Base-by-base conservation (phyloP, 1,140 invertebrate species). In the Cephus cinctus region DNA sequence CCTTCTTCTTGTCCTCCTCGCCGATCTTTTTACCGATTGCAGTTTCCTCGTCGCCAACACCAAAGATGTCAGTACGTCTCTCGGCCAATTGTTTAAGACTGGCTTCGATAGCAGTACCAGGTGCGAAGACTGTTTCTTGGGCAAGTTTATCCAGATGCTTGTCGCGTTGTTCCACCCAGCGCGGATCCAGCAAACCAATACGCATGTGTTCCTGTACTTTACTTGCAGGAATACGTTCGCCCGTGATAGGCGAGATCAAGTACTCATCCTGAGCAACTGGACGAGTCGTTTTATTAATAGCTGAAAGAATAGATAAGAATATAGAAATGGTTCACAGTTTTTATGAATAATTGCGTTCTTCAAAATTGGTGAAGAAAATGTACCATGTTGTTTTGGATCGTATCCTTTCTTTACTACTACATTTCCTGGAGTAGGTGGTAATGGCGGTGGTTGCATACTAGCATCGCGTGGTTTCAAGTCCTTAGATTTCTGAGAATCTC, bases 1-100 rank as follows among this genome's bases (percentile, higher is more conserved):
- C 87, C 70, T 88, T 89, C 54, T 84, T 83, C 53, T 85, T 87
- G 72, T 89, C 95, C 64, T 98, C 96, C 73, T 98, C 95, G 5
- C 97, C 97, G 55, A 98, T 94, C 75, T 99, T 99, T 77, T 97
- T 96, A 83, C 97, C 97, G 72, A 99, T 99, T 2, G 93, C 91
- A 0, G 96, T 98, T 81, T 99, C 97, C 73, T 98, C 96, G 64
- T 94, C 92, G 52, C 96, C 97, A 46, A 94, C 89, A 81, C 98
- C 98, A 71, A 99, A 99, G 76, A 99, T 99, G 84, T 99, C 98
- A 2, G 97, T 98, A 89, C 98, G 92, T 57, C 96, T 84, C 67
- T 99, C 96, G 0, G 96, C 97, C 54, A 99, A 79, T 63, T 96
- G 87, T 69, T 97, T 98, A 59, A 99, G 83, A 69, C 91, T 97